Evolutionary conservation across 2,113 vertebrate species (phyloP).

Genomic region (Labeo catla): DNA sequence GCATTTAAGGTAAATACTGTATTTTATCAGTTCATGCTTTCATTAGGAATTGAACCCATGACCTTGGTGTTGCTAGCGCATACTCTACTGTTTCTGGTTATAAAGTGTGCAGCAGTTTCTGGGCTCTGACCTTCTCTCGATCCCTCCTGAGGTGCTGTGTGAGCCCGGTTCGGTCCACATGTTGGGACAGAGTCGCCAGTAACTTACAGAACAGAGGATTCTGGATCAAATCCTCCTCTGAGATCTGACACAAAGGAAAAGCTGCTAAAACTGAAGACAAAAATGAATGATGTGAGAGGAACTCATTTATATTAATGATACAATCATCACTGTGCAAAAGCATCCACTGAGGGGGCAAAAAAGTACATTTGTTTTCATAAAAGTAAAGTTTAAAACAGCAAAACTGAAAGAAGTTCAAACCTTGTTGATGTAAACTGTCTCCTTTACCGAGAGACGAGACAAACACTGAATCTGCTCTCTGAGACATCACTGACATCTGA

Average conservation of each 20-base stretch:
- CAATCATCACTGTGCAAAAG: background rate
- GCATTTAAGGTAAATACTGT: too few species aligned
- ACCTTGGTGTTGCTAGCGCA: background rate
- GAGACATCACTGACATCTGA: slow-evolving; percentile 26
- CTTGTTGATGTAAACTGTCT: slow-evolving; percentile 69
- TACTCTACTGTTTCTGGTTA: background rate
- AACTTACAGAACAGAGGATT: slow-evolving; percentile 82
- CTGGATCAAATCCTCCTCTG: slow-evolving; percentile 78
- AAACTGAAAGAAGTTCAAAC: slow-evolving; percentile 47
- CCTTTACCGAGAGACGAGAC: slow-evolving; percentile 50
- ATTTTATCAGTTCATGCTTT: too few species aligned
- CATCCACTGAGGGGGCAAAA: background rate
- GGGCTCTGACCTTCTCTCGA: slow-evolving; percentile 77
- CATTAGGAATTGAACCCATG: background rate
- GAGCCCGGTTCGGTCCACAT: slow-evolving; percentile 80
- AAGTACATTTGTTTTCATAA: too few species aligned
- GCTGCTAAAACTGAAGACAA: slow-evolving; percentile 67
- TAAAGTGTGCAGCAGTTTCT: too few species aligned
- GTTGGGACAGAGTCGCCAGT: slow-evolving; percentile 76
- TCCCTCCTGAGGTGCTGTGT: slow-evolving; percentile 73
- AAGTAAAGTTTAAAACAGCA: background rate
- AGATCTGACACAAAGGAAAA: slow-evolving; percentile 78
- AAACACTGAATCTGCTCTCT: slow-evolving; percentile 26
- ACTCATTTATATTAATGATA: too few species aligned
- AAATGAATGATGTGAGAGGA: background rate